Conservation (phyloP, 2,888 invertebrate genomes). For the Theretra japonica region DNA sequence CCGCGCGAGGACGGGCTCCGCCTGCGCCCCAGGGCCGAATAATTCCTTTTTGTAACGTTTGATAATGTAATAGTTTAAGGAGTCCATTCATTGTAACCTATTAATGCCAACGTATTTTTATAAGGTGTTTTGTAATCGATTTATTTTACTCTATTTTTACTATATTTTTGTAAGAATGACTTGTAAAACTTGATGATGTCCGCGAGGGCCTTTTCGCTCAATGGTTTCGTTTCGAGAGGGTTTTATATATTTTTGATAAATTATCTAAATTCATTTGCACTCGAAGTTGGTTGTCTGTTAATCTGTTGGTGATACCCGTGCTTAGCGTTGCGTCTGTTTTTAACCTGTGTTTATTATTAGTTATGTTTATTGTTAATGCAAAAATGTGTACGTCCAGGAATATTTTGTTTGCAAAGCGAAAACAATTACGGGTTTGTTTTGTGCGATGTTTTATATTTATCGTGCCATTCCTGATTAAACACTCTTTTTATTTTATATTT, state of each 20-base stretch:
- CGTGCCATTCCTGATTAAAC: no score
- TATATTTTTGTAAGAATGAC: slow-evolving; percentile 3
- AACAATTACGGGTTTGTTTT: neutral
- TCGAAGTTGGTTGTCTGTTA: no score
- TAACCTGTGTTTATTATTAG: neutral
- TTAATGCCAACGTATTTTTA: slow-evolving; percentile 6
- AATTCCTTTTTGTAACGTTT: neutral
- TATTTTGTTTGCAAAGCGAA: neutral
- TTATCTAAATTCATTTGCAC: neutral
- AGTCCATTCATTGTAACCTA: slow-evolving; percentile 2
- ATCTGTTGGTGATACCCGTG: neutral
- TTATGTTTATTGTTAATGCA: neutral
- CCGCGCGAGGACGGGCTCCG: slow-evolving; percentile 1
- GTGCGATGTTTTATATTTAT: no score
- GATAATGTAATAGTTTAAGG: neutral
- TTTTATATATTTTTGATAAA: slow-evolving; percentile 3
- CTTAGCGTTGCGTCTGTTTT: neutral
- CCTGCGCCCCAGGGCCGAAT: neutral
- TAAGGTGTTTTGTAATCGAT: neutral
- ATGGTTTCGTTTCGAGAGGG: neutral
- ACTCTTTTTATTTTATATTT: no score
- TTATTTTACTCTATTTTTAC: slow-evolving; percentile 1
- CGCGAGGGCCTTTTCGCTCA: neutral
- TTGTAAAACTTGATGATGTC: slow-evolving; percentile 1
- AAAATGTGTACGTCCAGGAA: neutral